phyloP scores from a whole-genome alignment of 1,140 invertebrate species.

The Lutraria rhynchaena region DNA sequence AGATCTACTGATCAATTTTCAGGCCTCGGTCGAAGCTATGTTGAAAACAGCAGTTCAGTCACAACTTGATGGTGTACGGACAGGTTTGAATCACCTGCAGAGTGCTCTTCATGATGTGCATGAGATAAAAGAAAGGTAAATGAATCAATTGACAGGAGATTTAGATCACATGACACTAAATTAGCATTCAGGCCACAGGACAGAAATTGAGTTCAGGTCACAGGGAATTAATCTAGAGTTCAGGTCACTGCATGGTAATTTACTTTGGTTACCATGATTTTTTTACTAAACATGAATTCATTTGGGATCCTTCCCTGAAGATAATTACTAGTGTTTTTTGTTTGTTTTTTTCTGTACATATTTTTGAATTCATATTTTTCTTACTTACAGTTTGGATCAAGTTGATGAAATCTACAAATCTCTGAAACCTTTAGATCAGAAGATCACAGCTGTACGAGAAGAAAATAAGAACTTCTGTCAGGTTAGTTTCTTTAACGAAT shows the following conservation, averaged over 20 bases:
- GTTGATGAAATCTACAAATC: slow-evolving; percentile 86
- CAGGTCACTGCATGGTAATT: too few species aligned
- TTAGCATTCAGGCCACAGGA: too few species aligned
- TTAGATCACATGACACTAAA: too few species aligned
- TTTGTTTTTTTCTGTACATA: too few species aligned
- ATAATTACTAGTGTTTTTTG: too few species aligned
- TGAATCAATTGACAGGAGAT: too few species aligned
- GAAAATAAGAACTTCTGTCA: slow-evolving; percentile 94
- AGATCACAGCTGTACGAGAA: slow-evolving; percentile 92
- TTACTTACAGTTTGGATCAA: slow-evolving; percentile 85
- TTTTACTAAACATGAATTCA: too few species aligned
- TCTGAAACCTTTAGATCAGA: slow-evolving; percentile 88
- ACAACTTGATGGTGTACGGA: slow-evolving; percentile 97
- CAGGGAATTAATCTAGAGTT: too few species aligned
- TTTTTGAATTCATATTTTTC: too few species aligned
- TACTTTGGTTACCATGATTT: too few species aligned
- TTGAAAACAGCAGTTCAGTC: slow-evolving; percentile 99
- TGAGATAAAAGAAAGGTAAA: slow-evolving; percentile 88
- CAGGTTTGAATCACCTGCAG: slow-evolving; percentile 95
- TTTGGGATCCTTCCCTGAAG: too few species aligned
- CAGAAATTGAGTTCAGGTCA: too few species aligned
- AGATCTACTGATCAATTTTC: slow-evolving; percentile 84
- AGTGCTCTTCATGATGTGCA: slow-evolving; percentile 89
- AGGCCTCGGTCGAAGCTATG: slow-evolving; percentile 98
- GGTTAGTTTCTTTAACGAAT: slow-evolving; percentile 65